phyloP scores from a whole-genome alignment of 2,888 invertebrate genomes.

The Nephrotoma flavescens region DNA sequence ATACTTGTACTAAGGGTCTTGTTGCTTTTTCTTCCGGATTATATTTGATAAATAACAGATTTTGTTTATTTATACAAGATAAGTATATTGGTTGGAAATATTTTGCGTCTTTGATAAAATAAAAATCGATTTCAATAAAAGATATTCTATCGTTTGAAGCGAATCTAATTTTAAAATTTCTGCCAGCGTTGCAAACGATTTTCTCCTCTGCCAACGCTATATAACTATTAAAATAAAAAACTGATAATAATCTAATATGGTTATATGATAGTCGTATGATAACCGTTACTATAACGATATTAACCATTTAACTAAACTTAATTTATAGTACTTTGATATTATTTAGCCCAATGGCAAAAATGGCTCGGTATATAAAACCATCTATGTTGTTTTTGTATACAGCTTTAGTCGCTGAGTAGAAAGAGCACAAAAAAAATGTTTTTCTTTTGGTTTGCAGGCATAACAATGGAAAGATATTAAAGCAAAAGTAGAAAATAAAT shows the following conservation, averaged over 20 bases:
- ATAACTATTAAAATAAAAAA: neutral
- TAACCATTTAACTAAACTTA: neutral
- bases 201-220: too few relatives aligned
- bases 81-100: neutral
- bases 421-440: neutral
- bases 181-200: too few relatives aligned
- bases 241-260: neutral
- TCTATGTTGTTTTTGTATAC: neutral
- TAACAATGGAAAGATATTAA: neutral
- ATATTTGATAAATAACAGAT: neutral
- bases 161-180: too few relatives aligned
- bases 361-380: neutral
- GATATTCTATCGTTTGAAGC: too few relatives aligned
- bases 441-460: neutral
- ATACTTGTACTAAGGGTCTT: neutral
- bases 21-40: neutral
- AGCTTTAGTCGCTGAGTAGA: neutral
- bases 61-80: neutral
- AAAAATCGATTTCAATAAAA: neutral
- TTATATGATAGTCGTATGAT: neutral
- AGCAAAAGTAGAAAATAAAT: neutral
- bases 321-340: neutral
- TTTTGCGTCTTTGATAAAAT: neutral
- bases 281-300: neutral
- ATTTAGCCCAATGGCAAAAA: neutral